Evolutionary conservation across 2,797 vertebrate species (phyloP).

Genomic region (Borostomias antarcticus): DNA sequence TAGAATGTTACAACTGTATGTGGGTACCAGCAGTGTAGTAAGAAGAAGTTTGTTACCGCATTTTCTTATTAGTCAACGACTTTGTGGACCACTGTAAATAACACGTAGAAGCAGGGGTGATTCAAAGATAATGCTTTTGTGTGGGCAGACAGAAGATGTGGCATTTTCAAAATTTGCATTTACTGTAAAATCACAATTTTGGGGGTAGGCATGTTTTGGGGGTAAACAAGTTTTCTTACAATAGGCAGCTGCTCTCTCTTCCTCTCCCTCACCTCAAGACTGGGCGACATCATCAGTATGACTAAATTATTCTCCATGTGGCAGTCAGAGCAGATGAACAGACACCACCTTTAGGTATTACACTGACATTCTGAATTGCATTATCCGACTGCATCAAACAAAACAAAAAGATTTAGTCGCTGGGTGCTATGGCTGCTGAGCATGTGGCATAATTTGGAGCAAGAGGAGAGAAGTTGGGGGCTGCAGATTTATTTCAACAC

Average conservation of each 20-base stretch:
- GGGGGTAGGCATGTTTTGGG: too few relatives aligned
- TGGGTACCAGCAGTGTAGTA: not conserved
- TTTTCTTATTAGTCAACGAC: too few relatives aligned
- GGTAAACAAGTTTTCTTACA: too few relatives aligned
- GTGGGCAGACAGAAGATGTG: too few relatives aligned
- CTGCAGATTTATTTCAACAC: constrained; percentile 32
- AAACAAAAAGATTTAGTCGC: constrained; percentile 6
- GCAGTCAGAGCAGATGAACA: constrained; percentile 21
- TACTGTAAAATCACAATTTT: too few relatives aligned
- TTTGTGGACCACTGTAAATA: not conserved
- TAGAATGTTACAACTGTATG: too few relatives aligned
- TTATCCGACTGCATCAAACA: constrained; percentile 20
- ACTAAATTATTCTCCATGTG: constrained; percentile 21
- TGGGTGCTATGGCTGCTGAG: not conserved
- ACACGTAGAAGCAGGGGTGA: too few relatives aligned
- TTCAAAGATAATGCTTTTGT: too few relatives aligned
- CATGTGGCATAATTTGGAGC: constrained; percentile 8
- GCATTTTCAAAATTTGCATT: too few relatives aligned
- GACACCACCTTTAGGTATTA: constrained; percentile 16
- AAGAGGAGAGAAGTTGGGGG: constrained; percentile 1
- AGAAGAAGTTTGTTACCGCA: too few relatives aligned
- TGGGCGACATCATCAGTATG: constrained; percentile 13
- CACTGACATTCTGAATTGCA: constrained; percentile 14
- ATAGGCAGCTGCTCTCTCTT: too few relatives aligned
- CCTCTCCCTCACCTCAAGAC: not conserved